Evolutionary conservation across 2,888 invertebrate genomes (phyloP).

Genomic region (Didymodactylos carnosus): DNA sequence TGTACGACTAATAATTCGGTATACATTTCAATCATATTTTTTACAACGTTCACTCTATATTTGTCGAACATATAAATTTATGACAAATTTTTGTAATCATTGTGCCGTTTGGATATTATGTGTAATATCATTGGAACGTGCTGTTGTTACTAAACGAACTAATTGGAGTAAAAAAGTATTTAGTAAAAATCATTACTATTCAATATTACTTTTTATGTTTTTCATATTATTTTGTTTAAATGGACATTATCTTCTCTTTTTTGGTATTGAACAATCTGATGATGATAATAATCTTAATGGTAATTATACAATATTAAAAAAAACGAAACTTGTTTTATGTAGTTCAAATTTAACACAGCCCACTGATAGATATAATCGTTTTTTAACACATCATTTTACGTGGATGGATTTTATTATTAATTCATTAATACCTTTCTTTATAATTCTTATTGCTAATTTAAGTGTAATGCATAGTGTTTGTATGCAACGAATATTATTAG

Average conservation of each 20-base stretch:
- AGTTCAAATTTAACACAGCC: not conserved
- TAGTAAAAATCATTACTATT: not conserved
- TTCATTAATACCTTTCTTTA: not conserved
- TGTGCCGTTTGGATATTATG: not conserved
- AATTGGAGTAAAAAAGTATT: not conserved
- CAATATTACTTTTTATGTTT: not conserved
- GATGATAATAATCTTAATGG: not conserved
- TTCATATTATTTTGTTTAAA: not conserved
- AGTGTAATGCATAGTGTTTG: not conserved
- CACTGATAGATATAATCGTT: not conserved
- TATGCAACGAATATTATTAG: not conserved
- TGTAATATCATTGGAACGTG: not conserved
- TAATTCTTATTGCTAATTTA: not conserved
- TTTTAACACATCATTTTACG: not conserved
- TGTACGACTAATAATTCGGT: not conserved
- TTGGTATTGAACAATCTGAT: not conserved
- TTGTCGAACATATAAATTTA: not conserved
- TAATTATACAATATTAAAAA: not conserved
- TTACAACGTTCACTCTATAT: not conserved
- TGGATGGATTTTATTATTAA: not conserved
- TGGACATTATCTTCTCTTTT: not conserved
- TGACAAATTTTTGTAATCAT: not conserved
- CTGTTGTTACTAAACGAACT: not conserved
- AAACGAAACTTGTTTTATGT: not conserved
- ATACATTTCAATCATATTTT: not conserved